Evolutionary conservation across 2,113 vertebrate genomes (phyloP), one percentile per base, ranked within the genome.

Genomic region (Petromus typicus): DNA sequence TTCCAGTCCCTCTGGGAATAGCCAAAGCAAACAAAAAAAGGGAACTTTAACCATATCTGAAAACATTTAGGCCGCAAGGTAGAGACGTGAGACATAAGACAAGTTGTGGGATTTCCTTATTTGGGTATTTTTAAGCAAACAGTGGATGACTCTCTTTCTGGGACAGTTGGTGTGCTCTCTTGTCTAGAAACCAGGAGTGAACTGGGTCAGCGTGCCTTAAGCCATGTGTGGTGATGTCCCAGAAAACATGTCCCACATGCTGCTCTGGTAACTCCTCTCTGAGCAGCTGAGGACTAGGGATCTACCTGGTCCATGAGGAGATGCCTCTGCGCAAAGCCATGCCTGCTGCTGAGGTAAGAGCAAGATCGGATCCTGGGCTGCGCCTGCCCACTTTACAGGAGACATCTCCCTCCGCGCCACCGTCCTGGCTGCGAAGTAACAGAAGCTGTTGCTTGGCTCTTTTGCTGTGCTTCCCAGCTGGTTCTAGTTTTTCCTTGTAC

Each of bases 81-180:
- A 63, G 91, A 56, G 64, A 90, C 63, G 48, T 34, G 56, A 97
- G 95, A 90, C 69, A 91, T 91, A 56, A 25, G 90, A 54, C 80
- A 78, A 64, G 45, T 64, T 90, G 81, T 67, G 71, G 54, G 11
- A 25, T 96, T 94, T 95, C 97, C 93, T 95, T 97, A 96, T 97
- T 98, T 95, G 94, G 96, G 56, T 84, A 92, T 94, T 91, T 96
- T 93, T 57, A 92, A 97, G 93, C 93, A 96, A 96, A 95, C 85
- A 89, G 89, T 73, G 86, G 69, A 32, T 91, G 91, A 40, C 43
- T 90, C 22, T 91, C 63, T 96, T 97, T 97, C 97, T 96, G 96
- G 96, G 95, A 78, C 96, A 95, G 90, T 94, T 75, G 45, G 67
- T 7, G 0, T 64, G 20, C 81, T 23, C n/a, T 37, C 76, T 90